Conservation (phyloP, 2,113 vertebrate genomes). For the Chlorodrepanis virens region DNA sequence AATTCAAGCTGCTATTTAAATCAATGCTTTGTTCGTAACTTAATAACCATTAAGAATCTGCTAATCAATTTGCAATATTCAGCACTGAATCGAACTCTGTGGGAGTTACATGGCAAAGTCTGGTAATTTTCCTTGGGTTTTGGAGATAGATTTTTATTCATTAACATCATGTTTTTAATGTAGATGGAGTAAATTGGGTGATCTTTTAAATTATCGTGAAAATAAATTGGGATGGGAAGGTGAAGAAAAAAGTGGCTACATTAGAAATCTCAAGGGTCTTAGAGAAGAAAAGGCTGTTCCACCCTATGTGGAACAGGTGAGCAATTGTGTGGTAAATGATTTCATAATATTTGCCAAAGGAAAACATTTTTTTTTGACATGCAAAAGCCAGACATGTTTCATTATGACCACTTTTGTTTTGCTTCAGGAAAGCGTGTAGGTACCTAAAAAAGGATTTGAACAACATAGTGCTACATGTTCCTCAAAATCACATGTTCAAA, state of each 20-base stretch:
- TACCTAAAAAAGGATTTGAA: not conserved
- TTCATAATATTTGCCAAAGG: not conserved
- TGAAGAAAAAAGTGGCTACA: not conserved
- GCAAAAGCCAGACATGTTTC: not conserved
- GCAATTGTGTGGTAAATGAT: rapidly evolving
- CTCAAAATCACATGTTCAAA: not conserved
- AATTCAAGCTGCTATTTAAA: conserved; percentile 8
- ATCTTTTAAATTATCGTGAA: not conserved
- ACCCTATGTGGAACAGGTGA: not conserved
- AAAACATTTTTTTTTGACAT: not conserved
- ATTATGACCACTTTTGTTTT: not conserved
- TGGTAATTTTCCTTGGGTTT: not conserved
- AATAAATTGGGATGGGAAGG: not conserved
- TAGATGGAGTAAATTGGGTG: not conserved
- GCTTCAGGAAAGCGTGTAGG: not conserved
- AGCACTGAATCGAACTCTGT: not conserved
- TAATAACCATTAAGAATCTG: not conserved
- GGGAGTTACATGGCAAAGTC: not conserved
- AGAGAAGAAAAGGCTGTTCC: not conserved
- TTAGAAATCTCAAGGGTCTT: not conserved
- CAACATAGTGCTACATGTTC: not conserved
- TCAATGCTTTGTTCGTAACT: not conserved
- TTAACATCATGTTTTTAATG: not conserved
- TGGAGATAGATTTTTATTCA: not conserved
- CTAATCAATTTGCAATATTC: conserved; percentile 5